These are phyloP conservation scores for Ceyx cyanopectus DNA, from an alignment of 2,113 vertebrate species.

Conservation along the genomic window DNA sequence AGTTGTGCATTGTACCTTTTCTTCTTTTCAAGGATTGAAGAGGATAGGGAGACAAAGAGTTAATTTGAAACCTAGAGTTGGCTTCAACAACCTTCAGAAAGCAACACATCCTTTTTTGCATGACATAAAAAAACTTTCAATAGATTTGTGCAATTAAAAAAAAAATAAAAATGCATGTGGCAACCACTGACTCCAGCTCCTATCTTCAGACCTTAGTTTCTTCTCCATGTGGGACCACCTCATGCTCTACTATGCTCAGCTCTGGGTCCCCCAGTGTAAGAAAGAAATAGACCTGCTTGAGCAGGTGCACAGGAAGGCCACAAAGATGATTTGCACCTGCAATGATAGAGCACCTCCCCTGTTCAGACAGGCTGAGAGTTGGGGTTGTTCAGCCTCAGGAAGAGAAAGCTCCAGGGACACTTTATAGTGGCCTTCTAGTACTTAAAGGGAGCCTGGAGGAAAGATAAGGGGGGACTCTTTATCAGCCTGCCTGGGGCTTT, in stretches of 20 bases:
- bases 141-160: not conserved
- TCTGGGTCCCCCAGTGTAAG: not conserved
- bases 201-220: not conserved
- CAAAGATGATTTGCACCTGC: not conserved
- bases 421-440: not conserved
- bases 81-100: not conserved
- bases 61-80: not conserved
- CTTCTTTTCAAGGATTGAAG: not conserved
- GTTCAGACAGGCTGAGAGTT: not conserved
- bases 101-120: not conserved
- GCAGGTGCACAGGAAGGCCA: not conserved
- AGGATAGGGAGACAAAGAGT: not conserved
- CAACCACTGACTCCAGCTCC: not conserved
- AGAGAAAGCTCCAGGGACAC: not conserved
- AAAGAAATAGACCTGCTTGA: not conserved
- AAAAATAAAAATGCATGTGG: not conserved
- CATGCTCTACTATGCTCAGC: not conserved
- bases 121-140: not conserved
- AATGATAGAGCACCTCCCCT: not conserved
- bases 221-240: not conserved
- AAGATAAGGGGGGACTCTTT: not conserved
- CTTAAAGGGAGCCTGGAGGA: not conserved
- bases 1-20: not conserved
- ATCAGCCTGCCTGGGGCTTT: no score
- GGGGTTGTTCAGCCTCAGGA: not conserved